Evolutionary conservation across 2,797 vertebrate genomes (phyloP).

Genomic region (Myotis findleyi): DNA sequence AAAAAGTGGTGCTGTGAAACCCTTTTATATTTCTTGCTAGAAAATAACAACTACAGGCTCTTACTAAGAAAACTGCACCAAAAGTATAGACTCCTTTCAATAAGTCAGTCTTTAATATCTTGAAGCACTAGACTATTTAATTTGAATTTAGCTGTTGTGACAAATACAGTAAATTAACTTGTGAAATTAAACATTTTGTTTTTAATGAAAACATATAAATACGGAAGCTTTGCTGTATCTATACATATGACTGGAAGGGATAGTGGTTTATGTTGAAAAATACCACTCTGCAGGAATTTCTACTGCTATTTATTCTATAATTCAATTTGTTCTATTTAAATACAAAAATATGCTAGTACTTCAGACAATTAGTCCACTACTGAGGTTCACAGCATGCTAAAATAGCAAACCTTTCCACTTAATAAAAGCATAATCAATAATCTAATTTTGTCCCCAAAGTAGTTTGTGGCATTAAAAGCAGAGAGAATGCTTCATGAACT

Average conservation of each 20-base stretch:
- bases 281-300: slow-evolving; percentile 83
- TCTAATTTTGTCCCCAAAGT: slow-evolving; percentile 9
- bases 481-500: neutral
- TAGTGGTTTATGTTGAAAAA: slow-evolving; percentile 87
- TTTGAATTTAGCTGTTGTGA: slow-evolving; percentile 85
- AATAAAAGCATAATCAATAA: slow-evolving; percentile 56
- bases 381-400: slow-evolving; percentile 56
- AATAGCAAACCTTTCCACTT: slow-evolving; percentile 28
- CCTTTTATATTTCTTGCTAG: slow-evolving; percentile 52
- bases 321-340: slow-evolving; percentile 85
- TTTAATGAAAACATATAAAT: slow-evolving; percentile 90
- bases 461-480: neutral
- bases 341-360: slow-evolving; percentile 83
- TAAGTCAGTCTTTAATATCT: slow-evolving; percentile 85
- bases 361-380: slow-evolving; percentile 73
- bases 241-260: slow-evolving; percentile 85
- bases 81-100: slow-evolving; percentile 85
- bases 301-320: slow-evolving; percentile 82
- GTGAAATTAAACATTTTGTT: slow-evolving; percentile 89
- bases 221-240: slow-evolving; percentile 83
- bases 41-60: slow-evolving; percentile 51
- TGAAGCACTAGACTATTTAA: slow-evolving; percentile 86
- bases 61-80: slow-evolving; percentile 70
- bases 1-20: slow-evolving; percentile 14
- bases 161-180: slow-evolving; percentile 88